Evolutionary conservation across 2,113 vertebrate genomes (phyloP), one percentile per base, ranked within the genome.

Genomic region (Brevimyrus niger): DNA sequence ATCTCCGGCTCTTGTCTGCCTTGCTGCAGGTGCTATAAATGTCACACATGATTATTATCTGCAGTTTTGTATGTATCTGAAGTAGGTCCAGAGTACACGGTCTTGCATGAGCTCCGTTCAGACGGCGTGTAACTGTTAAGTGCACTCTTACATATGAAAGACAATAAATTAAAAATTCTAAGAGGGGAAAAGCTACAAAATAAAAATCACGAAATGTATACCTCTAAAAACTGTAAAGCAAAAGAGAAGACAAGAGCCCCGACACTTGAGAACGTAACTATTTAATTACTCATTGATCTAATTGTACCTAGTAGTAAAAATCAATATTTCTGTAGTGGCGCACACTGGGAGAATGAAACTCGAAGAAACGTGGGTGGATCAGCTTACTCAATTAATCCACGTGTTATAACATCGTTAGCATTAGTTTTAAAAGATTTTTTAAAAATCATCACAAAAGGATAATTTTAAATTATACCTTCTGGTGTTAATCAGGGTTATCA

Each of bases 1-100:
- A 87, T 53, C 85, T 51, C 7, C 44, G 38, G 19, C 35, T 47
- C 21, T 84, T 87, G 48, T 53, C 85, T 38, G 15, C 50, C 50
- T 87, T n/a, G 50, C 85, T n/a, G 50, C 50, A 87, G 85, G 50
- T 31, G 47, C 50, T 53, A 53, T 87, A 31, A 87, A 87, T 87
- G 50, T 35, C 85, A 51, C 23, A 35, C n/a, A 38, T 87, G 50
- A 87, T 53, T 87, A 35, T 87, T 53, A 87, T 53, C 27, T 87
- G 46, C 47, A 31, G 27, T 27, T 53, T 55, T 55, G 31, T 35
- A 51, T 86, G 31, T 19, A 38, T 17, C 50, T 51, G 50, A 51
- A 42, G 83, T 48, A 15, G 44, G 11, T 87, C 47, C 50, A 53
- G 50, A 17, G 35, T 35, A 53, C 23, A 87, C 19, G 50, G 85